Evolutionary conservation across 2,888 invertebrate genomes (phyloP).

Genomic region (Aphodius sticticus): DNA sequence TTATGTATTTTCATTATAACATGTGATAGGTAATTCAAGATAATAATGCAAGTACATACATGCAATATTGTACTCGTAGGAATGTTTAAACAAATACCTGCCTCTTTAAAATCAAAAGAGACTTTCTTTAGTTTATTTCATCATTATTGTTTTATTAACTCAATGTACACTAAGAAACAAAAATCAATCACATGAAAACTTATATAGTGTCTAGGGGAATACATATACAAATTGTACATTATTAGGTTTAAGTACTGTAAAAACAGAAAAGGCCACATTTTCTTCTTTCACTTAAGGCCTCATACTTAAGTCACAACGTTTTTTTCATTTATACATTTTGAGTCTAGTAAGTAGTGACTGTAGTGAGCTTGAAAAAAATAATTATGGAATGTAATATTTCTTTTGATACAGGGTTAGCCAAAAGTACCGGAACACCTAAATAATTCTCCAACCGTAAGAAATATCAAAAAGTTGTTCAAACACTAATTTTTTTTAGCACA

Average conservation of each 20-base stretch:
- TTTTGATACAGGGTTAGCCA: too few relatives aligned
- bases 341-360: neutral
- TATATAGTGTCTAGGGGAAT: constrained; percentile 32
- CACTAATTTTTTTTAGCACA: too few relatives aligned
- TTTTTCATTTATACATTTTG: neutral
- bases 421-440: too few relatives aligned
- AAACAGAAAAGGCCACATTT: constrained; percentile 41
- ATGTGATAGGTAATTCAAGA: neutral
- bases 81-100: neutral
- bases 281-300: constrained; percentile 31
- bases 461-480: too few relatives aligned
- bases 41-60: too few relatives aligned
- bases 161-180: constrained; percentile 32
- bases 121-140: constrained; percentile 30
- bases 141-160: constrained; percentile 24
- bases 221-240: constrained; percentile 36
- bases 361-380: neutral
- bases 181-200: constrained; percentile 31
- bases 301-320: constrained; percentile 23
- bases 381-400: neutral
- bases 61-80: constrained; percentile 9
- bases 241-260: constrained; percentile 32
- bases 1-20: neutral
- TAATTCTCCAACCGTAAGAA: too few relatives aligned
- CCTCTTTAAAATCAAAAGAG: constrained; percentile 9